phyloP scores from a whole-genome alignment of 2,113 vertebrate genomes.

The Mesocricetus auratus region DNA sequence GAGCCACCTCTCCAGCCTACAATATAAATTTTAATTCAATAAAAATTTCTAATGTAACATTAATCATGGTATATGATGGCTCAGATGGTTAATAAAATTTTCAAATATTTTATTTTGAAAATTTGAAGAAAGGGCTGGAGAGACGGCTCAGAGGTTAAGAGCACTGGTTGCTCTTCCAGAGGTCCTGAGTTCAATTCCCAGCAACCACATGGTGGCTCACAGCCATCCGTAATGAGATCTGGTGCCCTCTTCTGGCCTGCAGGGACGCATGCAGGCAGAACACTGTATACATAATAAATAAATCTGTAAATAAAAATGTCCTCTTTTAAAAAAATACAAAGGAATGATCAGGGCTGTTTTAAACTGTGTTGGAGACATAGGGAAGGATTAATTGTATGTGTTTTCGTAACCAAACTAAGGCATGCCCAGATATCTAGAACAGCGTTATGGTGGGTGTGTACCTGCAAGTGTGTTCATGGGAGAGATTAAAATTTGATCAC shows the following conservation, averaged over 20 bases:
- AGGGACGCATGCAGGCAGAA: too few species aligned
- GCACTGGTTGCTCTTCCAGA: too few species aligned
- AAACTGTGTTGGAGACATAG: not conserved
- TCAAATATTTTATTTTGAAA: constrained; percentile 47
- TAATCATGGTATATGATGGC: not conserved
- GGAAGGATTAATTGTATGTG: not conserved
- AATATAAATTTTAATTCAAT: not conserved
- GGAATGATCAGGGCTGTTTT: not conserved
- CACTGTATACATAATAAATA: too few species aligned
- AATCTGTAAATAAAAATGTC: too few species aligned
- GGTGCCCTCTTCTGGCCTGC: too few species aligned
- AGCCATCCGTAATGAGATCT: too few species aligned
- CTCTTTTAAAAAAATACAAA: constrained; percentile 35
- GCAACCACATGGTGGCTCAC: too few species aligned
- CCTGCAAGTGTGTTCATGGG: not conserved
- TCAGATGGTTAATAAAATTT: constrained; percentile 25
- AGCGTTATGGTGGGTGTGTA: not conserved
- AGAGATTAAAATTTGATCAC: not conserved
- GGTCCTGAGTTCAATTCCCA: too few species aligned
- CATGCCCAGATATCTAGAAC: too few species aligned
- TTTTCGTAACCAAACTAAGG: not conserved
- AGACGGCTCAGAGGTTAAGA: too few species aligned
- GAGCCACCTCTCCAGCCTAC: not conserved
- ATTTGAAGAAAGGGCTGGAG: too few species aligned
- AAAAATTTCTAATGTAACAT: not conserved